Evolutionary conservation across 1,140 invertebrate species (phyloP).

Genomic region (Telenomus remus): DNA sequence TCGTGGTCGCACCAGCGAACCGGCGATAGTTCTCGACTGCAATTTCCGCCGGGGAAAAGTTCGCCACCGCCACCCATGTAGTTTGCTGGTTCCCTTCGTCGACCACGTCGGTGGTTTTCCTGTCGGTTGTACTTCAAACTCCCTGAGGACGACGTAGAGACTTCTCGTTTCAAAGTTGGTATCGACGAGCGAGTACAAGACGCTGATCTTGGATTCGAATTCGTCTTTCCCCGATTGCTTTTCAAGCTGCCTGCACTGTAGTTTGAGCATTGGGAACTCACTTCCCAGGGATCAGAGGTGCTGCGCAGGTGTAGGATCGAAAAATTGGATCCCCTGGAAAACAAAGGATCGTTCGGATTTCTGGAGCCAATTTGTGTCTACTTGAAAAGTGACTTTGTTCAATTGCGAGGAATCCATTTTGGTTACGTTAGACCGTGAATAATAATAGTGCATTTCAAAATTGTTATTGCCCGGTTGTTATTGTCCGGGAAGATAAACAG

Average conservation of each 20-base stretch:
- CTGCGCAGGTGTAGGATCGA: constrained; percentile 77
- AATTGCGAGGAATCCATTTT: too few species aligned
- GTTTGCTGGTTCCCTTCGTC: constrained; percentile 62
- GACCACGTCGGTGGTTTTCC: constrained; percentile 60
- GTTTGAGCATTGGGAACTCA: constrained; percentile 63
- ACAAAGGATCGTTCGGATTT: constrained; percentile 45
- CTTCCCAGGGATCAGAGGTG: constrained; percentile 77
- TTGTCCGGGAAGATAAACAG: too few species aligned
- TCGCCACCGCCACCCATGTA: constrained; percentile 70
- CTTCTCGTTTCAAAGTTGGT: constrained; percentile 67
- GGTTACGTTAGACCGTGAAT: too few species aligned
- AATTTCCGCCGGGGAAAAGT: constrained; percentile 69
- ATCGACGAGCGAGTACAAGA: constrained; percentile 67
- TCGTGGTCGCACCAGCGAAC: constrained; percentile 79
- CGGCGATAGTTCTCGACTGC: constrained; percentile 77
- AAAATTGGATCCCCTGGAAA: constrained; percentile 77
- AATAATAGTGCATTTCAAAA: too few species aligned
- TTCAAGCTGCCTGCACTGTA: constrained; percentile 65
- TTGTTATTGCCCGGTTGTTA: too few species aligned
- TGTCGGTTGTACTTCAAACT: constrained; percentile 62
- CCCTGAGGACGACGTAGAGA: constrained; percentile 58
- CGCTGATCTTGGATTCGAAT: constrained; percentile 41
- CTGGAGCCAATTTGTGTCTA: constrained; percentile 9
- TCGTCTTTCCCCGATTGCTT: constrained; percentile 61
- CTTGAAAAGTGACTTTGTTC: neutral